Evolutionary conservation across 2,113 vertebrate species (phyloP), one percentile per base, ranked within the genome.

Genomic region (Leucoraja erinaceus): DNA sequence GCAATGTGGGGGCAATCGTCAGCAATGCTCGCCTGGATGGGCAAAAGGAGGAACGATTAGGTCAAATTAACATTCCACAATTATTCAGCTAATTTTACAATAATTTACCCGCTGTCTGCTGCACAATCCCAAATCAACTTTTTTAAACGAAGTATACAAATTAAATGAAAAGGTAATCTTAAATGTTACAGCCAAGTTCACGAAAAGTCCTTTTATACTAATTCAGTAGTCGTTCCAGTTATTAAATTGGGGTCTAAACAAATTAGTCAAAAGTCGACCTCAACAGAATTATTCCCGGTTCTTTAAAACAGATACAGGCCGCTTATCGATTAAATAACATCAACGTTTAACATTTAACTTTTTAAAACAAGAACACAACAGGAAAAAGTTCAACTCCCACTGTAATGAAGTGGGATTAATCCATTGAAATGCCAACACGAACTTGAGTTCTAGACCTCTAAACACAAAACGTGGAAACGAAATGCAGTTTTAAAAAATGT

Each of bases 1-100:
- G n/a, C n/a, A n/a, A n/a, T n/a, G 72, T 61, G 94, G 88, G 92
- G 94, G 93, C 70, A 94, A 94, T 59, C 93, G 93, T n/a, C 14
- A 16, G 0, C 61, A 63, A 61, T 33, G 2, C 63, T 9, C 68
- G 10, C 63, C 86, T 91, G 88, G 33, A 33, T 70, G 18, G 38
- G 76, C 28, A 20, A 66, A 90, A 88, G n/a, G 12, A 91, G 31
- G 31, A 38, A 47, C 47, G 66, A 72, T 91, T 91, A 91, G 66
- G 33, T 12, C 0, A 31, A 33, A 91, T 38, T 86, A 61, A 86
- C 54, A 61, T 61, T 88, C 84, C 84, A 6, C 61, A 54, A 54
- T 16, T 59, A 66, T 66, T 86, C 83, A 28, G 33, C 68, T n/a
- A 68, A 68, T 72, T 22, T 88, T 31, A 28, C 33, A 91, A 47